Conservation (phyloP, 2,797 vertebrate species). For the Rhinella marina region DNA sequence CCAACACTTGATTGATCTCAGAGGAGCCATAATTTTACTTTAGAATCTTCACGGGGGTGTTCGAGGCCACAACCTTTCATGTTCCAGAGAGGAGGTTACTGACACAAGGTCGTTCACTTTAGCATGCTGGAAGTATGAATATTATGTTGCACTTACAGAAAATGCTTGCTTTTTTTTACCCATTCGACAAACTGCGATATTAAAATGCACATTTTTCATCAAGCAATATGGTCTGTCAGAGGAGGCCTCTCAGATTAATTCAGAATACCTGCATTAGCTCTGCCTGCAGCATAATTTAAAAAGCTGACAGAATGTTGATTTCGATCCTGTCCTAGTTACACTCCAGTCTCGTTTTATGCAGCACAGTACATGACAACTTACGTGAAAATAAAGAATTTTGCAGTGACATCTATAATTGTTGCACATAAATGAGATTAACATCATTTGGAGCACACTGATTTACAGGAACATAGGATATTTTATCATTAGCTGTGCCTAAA, state of each 20-base stretch:
- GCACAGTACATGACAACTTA: constrained; percentile 28
- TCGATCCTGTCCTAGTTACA: constrained; percentile 55
- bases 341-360: constrained; percentile 47
- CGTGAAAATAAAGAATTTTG: constrained; percentile 45
- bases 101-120: not conserved
- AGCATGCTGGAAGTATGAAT: not conserved
- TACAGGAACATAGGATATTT: not conserved
- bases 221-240: constrained; percentile 55
- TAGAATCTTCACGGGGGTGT: not conserved
- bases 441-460: not conserved
- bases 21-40: not conserved
- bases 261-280: constrained; percentile 55
- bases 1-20: not conserved
- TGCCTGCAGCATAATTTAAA: constrained; percentile 53
- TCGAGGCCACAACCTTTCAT: not conserved
- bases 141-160: not conserved
- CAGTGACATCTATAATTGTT: constrained; percentile 50
- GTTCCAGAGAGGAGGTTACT: not conserved
- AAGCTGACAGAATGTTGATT: constrained; percentile 60
- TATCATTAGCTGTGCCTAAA: not conserved
- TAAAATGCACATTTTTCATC: constrained; percentile 56
- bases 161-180: constrained; percentile 43
- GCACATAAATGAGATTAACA: constrained; percentile 43
- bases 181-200: constrained; percentile 30
- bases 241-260: constrained; percentile 36